phyloP scores from a whole-genome alignment of 2,113 vertebrate species.

The Pedionomus torquatus region DNA sequence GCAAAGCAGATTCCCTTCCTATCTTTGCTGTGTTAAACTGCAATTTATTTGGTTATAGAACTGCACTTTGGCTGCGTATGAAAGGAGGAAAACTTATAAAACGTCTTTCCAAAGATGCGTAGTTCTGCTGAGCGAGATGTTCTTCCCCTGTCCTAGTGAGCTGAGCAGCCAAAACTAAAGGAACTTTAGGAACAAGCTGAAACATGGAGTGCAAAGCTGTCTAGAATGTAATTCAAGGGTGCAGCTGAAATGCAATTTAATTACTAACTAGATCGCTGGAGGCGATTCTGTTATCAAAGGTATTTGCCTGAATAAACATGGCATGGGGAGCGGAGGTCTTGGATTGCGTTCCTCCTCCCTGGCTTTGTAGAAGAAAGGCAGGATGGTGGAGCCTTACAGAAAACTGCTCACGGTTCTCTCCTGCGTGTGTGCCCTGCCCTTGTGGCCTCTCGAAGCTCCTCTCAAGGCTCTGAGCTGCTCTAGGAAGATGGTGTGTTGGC shows the following conservation, averaged over 20 bases:
- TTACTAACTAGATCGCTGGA: slow-evolving; percentile 1
- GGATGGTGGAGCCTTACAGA: neutral
- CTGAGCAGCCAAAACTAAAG: neutral
- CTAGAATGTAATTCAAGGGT: neutral
- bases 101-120: neutral
- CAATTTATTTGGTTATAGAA: neutral
- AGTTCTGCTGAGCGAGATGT: neutral
- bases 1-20: neutral
- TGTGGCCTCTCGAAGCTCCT: neutral
- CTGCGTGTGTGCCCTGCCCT: neutral
- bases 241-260: slow-evolving; percentile 32
- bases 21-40: neutral
- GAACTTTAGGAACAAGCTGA: neutral
- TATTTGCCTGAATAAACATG: neutral
- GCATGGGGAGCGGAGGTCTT: neutral
- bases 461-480: neutral
- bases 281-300: slow-evolving; percentile 1
- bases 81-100: neutral
- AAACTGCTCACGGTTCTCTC: neutral
- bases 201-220: neutral
- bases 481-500: neutral
- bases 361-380: neutral
- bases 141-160: neutral
- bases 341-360: neutral
- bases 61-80: neutral